Percentiles rank a stretch among this genome's conserved stretches.
phyloP scores from a whole-genome alignment of 2,797 vertebrate genomes.

The Dendrocincla fuliginosa region DNA sequence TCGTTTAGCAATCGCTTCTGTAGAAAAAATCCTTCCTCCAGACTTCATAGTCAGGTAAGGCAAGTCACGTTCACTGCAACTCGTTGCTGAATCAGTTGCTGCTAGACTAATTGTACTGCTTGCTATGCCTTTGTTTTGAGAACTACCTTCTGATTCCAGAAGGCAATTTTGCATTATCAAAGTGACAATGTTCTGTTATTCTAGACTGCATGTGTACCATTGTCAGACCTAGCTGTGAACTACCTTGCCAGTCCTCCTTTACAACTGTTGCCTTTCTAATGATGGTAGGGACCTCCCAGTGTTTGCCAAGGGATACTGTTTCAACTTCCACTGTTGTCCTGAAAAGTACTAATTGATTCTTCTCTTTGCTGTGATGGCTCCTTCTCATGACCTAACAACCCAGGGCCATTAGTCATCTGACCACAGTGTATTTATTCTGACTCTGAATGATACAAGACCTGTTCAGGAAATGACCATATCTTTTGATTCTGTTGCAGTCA shows the following conservation, averaged over 20 bases:
- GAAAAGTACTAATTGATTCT: conserved; percentile 7
- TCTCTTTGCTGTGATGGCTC: neutral
- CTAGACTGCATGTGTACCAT: neutral
- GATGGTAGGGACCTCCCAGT: neutral
- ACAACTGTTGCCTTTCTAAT: neutral
- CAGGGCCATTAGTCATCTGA: neutral
- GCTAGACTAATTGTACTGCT: neutral
- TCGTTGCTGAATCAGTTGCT: neutral
- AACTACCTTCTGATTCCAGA: neutral
- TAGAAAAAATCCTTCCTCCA: neutral
- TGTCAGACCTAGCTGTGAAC: neutral
- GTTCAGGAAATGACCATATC: rapidly evolving
- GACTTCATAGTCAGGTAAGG: neutral
- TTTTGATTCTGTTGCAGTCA: neutral
- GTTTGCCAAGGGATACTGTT: conserved; percentile 8
- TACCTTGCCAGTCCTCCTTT: neutral
- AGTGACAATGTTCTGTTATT: neutral
- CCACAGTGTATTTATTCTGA: neutral
- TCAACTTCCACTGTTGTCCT: neutral
- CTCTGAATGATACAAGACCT: neutral
- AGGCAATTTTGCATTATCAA: neutral
- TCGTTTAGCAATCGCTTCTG: neutral
- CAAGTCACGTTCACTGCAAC: neutral
- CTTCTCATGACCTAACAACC: conserved; percentile 39
- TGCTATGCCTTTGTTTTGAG: neutral